Conservation (phyloP, 2,888 invertebrate genomes). For the Cantharis nigra region DNA sequence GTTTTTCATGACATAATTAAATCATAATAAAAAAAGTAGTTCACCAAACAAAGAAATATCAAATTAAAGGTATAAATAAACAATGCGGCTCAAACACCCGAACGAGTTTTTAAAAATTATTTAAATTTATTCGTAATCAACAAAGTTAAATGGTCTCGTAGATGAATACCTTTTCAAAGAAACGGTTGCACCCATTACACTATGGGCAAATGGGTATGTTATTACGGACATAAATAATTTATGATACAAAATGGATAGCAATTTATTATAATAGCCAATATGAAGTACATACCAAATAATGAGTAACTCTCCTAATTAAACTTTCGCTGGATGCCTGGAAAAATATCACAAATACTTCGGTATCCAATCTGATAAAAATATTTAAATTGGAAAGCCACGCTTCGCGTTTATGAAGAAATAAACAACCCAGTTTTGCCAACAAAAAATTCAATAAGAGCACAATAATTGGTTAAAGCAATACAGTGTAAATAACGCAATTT, state of each 20-base stretch:
- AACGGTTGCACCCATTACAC: not conserved
- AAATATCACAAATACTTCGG: not conserved
- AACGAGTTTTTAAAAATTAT: not conserved
- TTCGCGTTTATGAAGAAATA: not conserved
- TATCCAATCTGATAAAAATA: not conserved
- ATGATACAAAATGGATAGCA: not conserved
- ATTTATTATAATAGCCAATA: not conserved
- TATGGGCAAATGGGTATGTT: not conserved
- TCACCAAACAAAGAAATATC: not conserved
- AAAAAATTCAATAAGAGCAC: not conserved
- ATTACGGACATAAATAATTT: not conserved
- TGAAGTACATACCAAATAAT: not conserved
- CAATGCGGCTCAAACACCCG: not conserved
- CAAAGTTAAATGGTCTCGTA: not conserved
- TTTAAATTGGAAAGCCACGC: not conserved
- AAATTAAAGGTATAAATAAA: not conserved
- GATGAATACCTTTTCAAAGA: not conserved
- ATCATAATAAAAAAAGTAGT: not conserved
- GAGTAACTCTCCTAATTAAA: not conserved
- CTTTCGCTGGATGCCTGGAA: not conserved
- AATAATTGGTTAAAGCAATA: not conserved
- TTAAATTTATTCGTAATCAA: not conserved
- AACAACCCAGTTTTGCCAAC: not conserved
- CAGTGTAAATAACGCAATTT: not conserved
- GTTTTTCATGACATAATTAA: not conserved